Conservation (phyloP, 2,113 vertebrate genomes). For the Corythaixoides concolor region DNA sequence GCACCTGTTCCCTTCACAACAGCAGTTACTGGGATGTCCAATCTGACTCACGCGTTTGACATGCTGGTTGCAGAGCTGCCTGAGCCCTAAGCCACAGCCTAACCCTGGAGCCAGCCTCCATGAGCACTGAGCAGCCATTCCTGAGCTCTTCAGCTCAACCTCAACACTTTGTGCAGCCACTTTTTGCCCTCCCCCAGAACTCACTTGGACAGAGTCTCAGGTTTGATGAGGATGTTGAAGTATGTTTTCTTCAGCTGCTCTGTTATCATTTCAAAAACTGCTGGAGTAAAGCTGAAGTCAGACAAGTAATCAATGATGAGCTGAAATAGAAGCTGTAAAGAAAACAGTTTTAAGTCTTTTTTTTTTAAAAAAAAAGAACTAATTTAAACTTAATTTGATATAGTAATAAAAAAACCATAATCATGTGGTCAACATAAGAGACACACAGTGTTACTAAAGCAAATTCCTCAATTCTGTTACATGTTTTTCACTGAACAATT, state of each 20-base stretch:
- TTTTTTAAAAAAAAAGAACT: background rate
- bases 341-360: background rate
- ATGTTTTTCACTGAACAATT: background rate
- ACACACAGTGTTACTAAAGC: background rate
- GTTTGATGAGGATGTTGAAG: conserved; percentile 96
- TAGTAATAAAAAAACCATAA: background rate
- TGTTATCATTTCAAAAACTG: conserved; percentile 92
- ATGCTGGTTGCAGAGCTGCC: background rate
- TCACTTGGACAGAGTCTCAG: conserved; percentile 92
- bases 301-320: conserved; percentile 93
- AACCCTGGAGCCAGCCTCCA: background rate
- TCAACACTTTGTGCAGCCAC: background rate
- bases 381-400: background rate
- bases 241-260: conserved; percentile 97
- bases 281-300: conserved; percentile 85
- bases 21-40: background rate
- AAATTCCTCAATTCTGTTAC: background rate
- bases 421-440: background rate
- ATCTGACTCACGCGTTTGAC: fast-evolving
- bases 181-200: conserved; percentile 54
- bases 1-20: background rate
- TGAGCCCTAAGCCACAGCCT: background rate
- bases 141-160: background rate
- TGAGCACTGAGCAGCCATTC: background rate
- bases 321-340: conserved; percentile 86